These are phyloP conservation scores for Heterohyrax brucei DNA, from an alignment of 2,797 vertebrate genomes.

Conservation along the genomic window DNA sequence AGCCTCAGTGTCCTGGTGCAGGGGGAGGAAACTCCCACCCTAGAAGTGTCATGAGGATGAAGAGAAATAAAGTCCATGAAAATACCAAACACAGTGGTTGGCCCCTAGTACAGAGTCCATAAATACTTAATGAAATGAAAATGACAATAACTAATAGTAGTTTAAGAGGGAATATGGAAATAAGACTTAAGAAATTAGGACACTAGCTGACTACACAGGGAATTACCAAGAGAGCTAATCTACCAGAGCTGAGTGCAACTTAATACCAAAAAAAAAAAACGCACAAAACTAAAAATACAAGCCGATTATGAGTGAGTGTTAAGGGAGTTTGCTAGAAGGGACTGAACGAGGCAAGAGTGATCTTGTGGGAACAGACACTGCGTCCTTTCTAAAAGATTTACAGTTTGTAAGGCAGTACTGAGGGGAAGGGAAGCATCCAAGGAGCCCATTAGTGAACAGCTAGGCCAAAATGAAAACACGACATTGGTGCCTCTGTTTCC, in stretches of 20 bases:
- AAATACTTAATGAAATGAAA: not conserved
- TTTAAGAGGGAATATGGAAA: not conserved
- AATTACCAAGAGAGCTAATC: rapidly evolving
- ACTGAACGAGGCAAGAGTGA: not conserved
- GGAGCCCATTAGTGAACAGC: not conserved
- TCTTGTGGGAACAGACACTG: not conserved
- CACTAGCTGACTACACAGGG: not conserved
- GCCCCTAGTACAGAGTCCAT: rapidly evolving
- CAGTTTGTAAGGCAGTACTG: not conserved
- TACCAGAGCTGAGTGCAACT: not conserved
- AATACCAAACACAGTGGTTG: not conserved
- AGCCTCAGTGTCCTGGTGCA: not conserved
- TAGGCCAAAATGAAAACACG: not conserved
- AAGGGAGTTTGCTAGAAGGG: not conserved
- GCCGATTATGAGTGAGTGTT: rapidly evolving
- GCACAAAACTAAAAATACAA: not conserved
- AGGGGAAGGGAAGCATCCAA: not conserved
- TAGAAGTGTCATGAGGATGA: not conserved
- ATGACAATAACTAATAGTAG: not conserved
- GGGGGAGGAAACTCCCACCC: not conserved
- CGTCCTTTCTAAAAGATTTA: not conserved
- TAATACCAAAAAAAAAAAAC: not conserved
- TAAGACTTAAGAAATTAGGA: not conserved
- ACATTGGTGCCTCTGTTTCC: not conserved
- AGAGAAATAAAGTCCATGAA: not conserved